These are phyloP conservation scores for Athrips mouffetella DNA, from an alignment of 2,888 invertebrate species.

Conservation along the genomic window DNA sequence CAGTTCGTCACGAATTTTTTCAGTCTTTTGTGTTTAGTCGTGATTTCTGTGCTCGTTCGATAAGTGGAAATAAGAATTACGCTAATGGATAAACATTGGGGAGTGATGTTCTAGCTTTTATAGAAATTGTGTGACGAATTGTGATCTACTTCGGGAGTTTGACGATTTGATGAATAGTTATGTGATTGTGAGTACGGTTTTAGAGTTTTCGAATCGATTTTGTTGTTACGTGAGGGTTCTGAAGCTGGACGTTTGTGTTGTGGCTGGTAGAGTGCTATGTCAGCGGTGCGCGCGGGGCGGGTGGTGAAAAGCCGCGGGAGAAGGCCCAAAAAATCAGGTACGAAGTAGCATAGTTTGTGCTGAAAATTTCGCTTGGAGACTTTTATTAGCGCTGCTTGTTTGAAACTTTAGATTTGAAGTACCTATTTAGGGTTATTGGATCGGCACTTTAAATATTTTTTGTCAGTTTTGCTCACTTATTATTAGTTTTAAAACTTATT, in stretches of 20 bases:
- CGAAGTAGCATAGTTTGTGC: conserved; percentile 48
- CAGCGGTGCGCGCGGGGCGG: conserved; percentile 61
- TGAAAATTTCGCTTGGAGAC: conserved; percentile 51
- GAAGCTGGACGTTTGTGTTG: conserved; percentile 21
- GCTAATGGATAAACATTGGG: not conserved
- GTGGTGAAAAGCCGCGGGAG: conserved; percentile 60
- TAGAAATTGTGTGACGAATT: conserved; percentile 1
- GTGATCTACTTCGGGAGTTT: not conserved
- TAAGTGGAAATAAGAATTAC: conserved; percentile 1
- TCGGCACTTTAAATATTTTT: not conserved
- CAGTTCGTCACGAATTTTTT: conserved; percentile 29
- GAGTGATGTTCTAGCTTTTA: not conserved
- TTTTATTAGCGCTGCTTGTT: conserved; percentile 34
- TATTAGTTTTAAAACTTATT: no score
- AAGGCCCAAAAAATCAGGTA: conserved; percentile 63
- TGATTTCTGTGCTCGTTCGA: conserved; percentile 40
- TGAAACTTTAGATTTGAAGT: not conserved
- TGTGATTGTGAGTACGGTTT: conserved; percentile 56
- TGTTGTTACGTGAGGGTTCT: conserved; percentile 30
- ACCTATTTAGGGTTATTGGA: not conserved
- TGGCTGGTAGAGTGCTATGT: conserved; percentile 45
- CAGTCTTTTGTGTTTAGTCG: conserved; percentile 36
- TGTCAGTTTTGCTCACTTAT: not conserved
- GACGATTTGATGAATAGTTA: conserved; percentile 21
- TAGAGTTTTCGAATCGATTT: conserved; percentile 44